Conservation (phyloP, 2,888 invertebrate species). For the Clanis bilineata region DNA sequence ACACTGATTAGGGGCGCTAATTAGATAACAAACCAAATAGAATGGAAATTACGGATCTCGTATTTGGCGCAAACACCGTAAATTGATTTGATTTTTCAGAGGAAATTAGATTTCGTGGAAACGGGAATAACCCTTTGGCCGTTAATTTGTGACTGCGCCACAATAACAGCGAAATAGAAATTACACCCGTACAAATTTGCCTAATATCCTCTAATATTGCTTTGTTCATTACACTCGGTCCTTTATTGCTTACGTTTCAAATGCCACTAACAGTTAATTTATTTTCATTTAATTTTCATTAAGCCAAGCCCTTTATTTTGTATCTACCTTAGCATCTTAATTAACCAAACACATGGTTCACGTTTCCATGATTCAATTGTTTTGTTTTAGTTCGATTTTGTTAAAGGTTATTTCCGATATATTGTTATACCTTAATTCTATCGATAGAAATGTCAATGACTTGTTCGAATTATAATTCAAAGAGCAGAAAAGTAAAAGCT, state of each 20-base stretch:
- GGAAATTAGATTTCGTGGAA: conserved; percentile 33
- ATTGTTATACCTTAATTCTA: too few species aligned
- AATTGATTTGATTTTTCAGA: conserved; percentile 37
- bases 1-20: conserved; percentile 11
- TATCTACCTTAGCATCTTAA: conserved; percentile 5
- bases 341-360: not conserved
- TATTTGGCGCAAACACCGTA: conserved; percentile 16
- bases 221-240: conserved; percentile 52
- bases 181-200: conserved; percentile 54
- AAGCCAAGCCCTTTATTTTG: conserved; percentile 7
- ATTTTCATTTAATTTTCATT: conserved; percentile 46
- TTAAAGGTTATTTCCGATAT: not conserved
- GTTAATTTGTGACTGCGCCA: conserved; percentile 44
- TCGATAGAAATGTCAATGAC: not conserved
- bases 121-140: conserved; percentile 32
- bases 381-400: not conserved
- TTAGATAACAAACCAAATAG: conserved; percentile 15
- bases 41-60: conserved; percentile 9
- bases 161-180: conserved; percentile 56
- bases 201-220: conserved; percentile 56
- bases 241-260: conserved; percentile 50
- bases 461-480: not conserved
- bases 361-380: not conserved
- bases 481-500: too few species aligned
- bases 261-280: conserved; percentile 52